Percentiles rank a stretch among this genome's conserved stretches.
These are phyloP conservation scores for Helostoma temminkii DNA, from an alignment of 2,797 vertebrate species.

Conservation along the genomic window DNA sequence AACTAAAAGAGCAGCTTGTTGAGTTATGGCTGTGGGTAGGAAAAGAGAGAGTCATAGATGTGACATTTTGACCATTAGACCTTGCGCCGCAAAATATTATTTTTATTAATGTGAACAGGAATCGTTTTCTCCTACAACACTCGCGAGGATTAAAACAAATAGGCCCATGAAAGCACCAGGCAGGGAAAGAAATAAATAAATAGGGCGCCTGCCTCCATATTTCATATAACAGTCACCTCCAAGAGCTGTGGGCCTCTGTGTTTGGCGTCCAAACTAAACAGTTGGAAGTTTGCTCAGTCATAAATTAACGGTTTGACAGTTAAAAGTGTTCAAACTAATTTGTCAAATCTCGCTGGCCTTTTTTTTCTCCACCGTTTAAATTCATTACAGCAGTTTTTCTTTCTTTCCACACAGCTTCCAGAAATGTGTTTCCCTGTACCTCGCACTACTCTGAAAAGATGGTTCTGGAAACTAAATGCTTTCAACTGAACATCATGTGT, in stretches of 20 bases:
- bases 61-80: conserved; percentile 86
- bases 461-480: conserved; percentile 59
- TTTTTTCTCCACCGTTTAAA: conserved; percentile 74
- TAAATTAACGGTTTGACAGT: conserved; percentile 87
- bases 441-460: conserved; percentile 51
- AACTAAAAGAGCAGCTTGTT: conserved; percentile 80
- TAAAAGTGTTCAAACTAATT: conserved; percentile 87
- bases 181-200: conserved; percentile 84
- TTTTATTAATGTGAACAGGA: conserved; percentile 88
- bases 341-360: conserved; percentile 79
- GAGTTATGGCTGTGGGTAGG: conserved; percentile 75
- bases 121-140: conserved; percentile 84
- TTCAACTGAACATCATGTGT: conserved; percentile 50
- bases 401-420: conserved; percentile 65
- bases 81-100: conserved; percentile 85
- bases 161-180: conserved; percentile 79
- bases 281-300: conserved; percentile 84
- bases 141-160: conserved; percentile 87
- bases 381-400: conserved; percentile 80
- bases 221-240: conserved; percentile 83
- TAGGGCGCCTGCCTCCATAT: conserved; percentile 79
- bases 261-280: conserved; percentile 86
- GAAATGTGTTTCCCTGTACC: conserved; percentile 66
- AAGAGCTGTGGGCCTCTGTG: conserved; percentile 81
- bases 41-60: conserved; percentile 75